Percentiles rank a stretch among this genome's conserved stretches.
Conservation (phyloP, 1,140 invertebrate species). For the Heliconius hermathena region DNA sequence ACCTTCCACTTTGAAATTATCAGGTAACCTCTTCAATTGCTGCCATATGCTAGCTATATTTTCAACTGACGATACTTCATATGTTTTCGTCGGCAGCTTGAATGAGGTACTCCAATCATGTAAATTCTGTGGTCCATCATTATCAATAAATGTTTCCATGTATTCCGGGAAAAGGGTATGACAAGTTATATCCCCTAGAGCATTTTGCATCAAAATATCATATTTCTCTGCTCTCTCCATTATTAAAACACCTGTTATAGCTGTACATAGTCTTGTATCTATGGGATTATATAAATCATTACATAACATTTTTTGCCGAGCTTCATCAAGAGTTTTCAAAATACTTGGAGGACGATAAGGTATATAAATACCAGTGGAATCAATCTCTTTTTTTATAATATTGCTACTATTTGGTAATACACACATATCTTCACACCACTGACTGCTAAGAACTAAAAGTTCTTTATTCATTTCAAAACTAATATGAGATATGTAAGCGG, state of each 20-base stretch:
- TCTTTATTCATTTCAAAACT: slow-evolving; percentile 61
- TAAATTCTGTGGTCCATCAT: slow-evolving; percentile 55
- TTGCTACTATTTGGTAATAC: slow-evolving; percentile 58
- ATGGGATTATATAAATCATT: slow-evolving; percentile 60
- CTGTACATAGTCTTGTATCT: slow-evolving; percentile 50
- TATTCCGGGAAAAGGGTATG: slow-evolving; percentile 65
- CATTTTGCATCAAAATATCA: slow-evolving; percentile 64
- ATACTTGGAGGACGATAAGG: slow-evolving; percentile 68
- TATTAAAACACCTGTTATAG: slow-evolving; percentile 54
- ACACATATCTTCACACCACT: slow-evolving; percentile 74
- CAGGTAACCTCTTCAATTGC: slow-evolving; percentile 56
- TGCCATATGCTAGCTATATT: slow-evolving; percentile 59
- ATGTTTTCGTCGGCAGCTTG: slow-evolving; percentile 45
- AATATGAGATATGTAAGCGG: slow-evolving; percentile 58
- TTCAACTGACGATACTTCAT: slow-evolving; percentile 55
- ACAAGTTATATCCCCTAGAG: slow-evolving; percentile 65
- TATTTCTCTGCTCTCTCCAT: slow-evolving; percentile 57
- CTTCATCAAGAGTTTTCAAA: slow-evolving; percentile 52
- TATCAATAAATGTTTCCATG: slow-evolving; percentile 56
- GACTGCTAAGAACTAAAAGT: slow-evolving; percentile 63
- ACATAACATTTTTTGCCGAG: slow-evolving; percentile 56
- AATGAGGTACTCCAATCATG: slow-evolving; percentile 60
- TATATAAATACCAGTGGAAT: slow-evolving; percentile 50
- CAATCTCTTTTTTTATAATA: slow-evolving; percentile 43
- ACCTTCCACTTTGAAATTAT: slow-evolving; percentile 46